Percentiles rank a stretch among this genome's conserved stretches.
phyloP scores from a whole-genome alignment of 2,113 vertebrate species.

The Pangasianodon hypophthalmus region DNA sequence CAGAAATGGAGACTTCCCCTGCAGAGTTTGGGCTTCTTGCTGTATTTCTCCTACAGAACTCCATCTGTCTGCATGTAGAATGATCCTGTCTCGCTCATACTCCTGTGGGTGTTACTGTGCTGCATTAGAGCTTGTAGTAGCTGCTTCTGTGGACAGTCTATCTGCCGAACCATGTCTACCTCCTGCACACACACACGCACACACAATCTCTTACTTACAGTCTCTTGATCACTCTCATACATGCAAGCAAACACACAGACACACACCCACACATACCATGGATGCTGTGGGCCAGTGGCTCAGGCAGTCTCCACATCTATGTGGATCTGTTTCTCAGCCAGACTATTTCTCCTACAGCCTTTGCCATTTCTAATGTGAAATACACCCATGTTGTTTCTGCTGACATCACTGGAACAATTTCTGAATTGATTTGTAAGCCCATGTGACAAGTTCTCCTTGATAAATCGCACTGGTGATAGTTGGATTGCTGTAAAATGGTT shows the following conservation, averaged over 20 bases:
- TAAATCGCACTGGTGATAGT: background rate
- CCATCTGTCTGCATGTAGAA: slow-evolving; percentile 6
- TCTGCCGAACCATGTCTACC: background rate
- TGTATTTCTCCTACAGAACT: slow-evolving; percentile 8
- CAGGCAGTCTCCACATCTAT: background rate
- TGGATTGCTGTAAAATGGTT: background rate
- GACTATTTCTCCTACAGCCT: background rate
- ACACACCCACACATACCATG: background rate
- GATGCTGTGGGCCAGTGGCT: background rate
- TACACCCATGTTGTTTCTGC: background rate
- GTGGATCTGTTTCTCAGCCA: background rate
- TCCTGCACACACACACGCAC: background rate
- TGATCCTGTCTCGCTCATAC: background rate
- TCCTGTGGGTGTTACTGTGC: background rate
- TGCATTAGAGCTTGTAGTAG: slow-evolving; percentile 26
- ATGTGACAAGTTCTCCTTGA: background rate
- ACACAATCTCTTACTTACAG: too few relatives aligned
- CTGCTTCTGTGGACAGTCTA: slow-evolving; percentile 23
- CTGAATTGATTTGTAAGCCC: background rate
- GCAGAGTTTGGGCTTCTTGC: background rate
- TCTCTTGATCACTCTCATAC: too few relatives aligned
- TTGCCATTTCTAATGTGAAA: background rate
- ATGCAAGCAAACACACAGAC: background rate
- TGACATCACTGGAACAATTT: background rate
- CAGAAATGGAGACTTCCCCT: background rate